Evolutionary conservation across 2,797 vertebrate species (phyloP), one percentile per base, ranked within the genome.

Genomic region (Ctenochaetus hawaiiensis): DNA sequence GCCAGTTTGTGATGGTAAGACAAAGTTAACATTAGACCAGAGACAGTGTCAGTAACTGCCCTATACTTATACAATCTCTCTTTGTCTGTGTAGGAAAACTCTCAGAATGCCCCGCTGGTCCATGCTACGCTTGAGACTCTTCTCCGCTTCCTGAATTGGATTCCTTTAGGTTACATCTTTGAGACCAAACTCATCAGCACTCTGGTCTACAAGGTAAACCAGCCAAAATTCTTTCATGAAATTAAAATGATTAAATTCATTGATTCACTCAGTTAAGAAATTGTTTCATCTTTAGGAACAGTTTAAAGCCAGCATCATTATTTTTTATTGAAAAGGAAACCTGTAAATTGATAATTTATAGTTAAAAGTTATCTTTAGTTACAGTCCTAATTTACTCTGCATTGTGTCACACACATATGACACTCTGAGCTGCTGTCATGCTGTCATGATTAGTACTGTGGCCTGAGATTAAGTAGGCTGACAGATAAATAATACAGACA

Each of bases 161-260:
- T 99, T 95, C 98, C 98, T 51, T 92, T 99, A 83, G 98, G 98
- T 48, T 99, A 99, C 90, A 99, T 99, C 88, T 99, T 99, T 91
- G 98, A 99, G 93, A 99, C 98, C 41, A 99, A 99, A 88, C 95
- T 99, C 89, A 99, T 99, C 93, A 99, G 97, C 93, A 99, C 98
- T 34, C 93, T 99, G 90, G 98, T 92, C 22, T 92, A 89, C 76
- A 92, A 92, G 91, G 90, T 92, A 61, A 75, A 57, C 1, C 3
- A 0, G 23, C 10, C 13, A 0, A 9, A 8, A 13, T 1, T 8
- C 4, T 12, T 12, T 26, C 18, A 8, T 53, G n/a, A 5, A 34
- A 34, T 34, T 34, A 34, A 34, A 34, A 34, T 34, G 30, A 34
- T 34, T 34, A 34, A 34, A 34, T 34, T 45, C 44, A 14, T 1